phyloP scores from a whole-genome alignment of 2,113 vertebrate genomes.

The Campylomormyrus tamandua region DNA sequence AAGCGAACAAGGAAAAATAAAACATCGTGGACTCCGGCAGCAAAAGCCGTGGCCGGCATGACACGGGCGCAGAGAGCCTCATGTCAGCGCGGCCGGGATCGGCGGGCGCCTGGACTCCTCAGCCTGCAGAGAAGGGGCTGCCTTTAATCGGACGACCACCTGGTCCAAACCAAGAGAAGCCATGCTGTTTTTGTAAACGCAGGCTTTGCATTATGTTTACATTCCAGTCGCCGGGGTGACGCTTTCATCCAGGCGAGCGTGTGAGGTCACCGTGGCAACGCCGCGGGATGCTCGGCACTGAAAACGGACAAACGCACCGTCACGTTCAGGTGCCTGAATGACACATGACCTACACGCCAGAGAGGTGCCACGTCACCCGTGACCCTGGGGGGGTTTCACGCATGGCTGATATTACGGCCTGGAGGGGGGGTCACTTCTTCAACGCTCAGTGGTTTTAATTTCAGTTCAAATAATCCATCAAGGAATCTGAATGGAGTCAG shows the following conservation, averaged over 20 bases:
- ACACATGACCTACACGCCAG: not conserved
- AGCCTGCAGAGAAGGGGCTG: not conserved
- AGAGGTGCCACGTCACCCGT: not conserved
- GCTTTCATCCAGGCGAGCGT: not conserved
- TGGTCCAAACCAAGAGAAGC: not conserved
- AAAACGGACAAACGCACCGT: not conserved
- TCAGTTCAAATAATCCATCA: not conserved
- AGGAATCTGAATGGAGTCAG: conserved; percentile 26
- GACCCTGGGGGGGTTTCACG: not conserved
- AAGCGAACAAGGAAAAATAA: conserved; percentile 11
- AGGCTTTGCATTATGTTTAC: not conserved
- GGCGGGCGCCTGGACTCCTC: not conserved
- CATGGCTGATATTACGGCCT: not conserved
- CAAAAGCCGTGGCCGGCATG: conserved; percentile 1
- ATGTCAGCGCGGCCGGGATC: not conserved
- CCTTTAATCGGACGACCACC: not conserved
- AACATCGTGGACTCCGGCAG: conserved; percentile 39
- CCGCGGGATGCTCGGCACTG: not conserved
- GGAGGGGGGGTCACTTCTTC: not conserved
- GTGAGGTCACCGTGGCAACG: not conserved
- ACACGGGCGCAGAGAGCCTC: not conserved
- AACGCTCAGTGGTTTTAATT: not conserved
- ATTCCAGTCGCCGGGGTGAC: not conserved
- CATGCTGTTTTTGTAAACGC: not conserved
- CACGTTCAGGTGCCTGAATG: not conserved